Base-by-base conservation (phyloP, 2,888 invertebrate genomes). In the Ophioninae sp. region DNA sequence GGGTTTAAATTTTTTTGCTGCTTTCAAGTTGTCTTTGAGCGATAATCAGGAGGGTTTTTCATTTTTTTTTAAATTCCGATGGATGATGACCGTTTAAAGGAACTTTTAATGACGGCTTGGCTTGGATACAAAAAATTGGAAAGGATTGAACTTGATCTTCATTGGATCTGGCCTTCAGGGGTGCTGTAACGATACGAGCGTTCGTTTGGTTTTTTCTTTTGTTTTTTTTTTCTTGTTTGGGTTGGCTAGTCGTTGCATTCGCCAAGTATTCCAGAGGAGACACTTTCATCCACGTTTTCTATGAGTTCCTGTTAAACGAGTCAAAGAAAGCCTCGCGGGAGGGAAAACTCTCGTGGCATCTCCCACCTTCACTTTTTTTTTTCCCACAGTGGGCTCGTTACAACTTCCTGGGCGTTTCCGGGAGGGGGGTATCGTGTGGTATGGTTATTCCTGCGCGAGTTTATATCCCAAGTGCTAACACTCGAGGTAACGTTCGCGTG, bases 371-470 rank as follows among this genome's bases (percentile, higher is more conserved):
- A 79, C 82, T 79, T n/a, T 86, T 79, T 86, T 39, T 39, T 88
- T 91, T 91, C 91, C 91, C 91, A 92, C 91, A 90, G 86, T 84
- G 86, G 87, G 81, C 89, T 92, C 90, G 91, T 91, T 91, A 92
- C 87, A 88, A 91, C 91, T 91, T 92, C 91, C 91, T 91, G 90
- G 87, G 89, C 88, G 88, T 89, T 74, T 85, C 84, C 79, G 83
- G 84, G 87, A 83, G 86, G 81, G 63, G 78, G 74, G n/a, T n/a
- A n/a, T n/a, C 63, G 82, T 80, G 83, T 13, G 80, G 78, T 80
- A 84, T 73, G 81, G 81, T 83, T 81, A 85, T 78, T 81, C 72
- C 71, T 56, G 39, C 51, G 30, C 56, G 63, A 83, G 82, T n/a
- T n/a, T n/a, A 63, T 56, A 39, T 71, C 44, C 20, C 69, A 63